Evolutionary conservation across 2,888 invertebrate species (phyloP).

Genomic region (Apotomis capreana): DNA sequence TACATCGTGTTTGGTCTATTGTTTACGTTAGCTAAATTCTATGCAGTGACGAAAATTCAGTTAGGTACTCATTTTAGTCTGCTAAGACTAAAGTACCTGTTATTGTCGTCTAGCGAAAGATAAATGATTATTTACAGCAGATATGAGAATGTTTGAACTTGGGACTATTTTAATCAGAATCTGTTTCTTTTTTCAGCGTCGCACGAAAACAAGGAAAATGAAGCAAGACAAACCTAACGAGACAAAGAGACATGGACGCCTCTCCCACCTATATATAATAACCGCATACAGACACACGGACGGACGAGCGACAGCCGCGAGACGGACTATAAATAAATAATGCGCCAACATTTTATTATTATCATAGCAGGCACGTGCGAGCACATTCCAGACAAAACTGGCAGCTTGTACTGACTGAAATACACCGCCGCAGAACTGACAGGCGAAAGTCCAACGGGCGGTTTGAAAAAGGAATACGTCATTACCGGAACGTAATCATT

Average conservation of each 20-base stretch:
- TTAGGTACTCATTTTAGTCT: neutral
- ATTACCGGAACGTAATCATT: slow-evolving; percentile 5
- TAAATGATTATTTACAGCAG: neutral
- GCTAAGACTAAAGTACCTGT: neutral
- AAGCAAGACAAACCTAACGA: slow-evolving; percentile 51
- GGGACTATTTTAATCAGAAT: slow-evolving; percentile 18
- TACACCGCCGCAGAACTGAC: slow-evolving; percentile 35
- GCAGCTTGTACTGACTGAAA: slow-evolving; percentile 44
- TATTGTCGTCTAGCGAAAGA: too few species aligned
- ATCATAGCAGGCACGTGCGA: slow-evolving; percentile 80
- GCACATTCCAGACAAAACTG: slow-evolving; percentile 67
- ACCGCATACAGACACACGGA: slow-evolving; percentile 69
- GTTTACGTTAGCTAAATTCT: slow-evolving; percentile 16
- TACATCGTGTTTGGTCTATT: slow-evolving; percentile 11
- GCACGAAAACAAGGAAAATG: slow-evolving; percentile 41
- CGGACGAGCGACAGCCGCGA: slow-evolving; percentile 82
- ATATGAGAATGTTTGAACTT: slow-evolving; percentile 7
- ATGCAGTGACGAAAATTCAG: slow-evolving; percentile 21
- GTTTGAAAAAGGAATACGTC: slow-evolving; percentile 34
- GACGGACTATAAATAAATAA: slow-evolving; percentile 82
- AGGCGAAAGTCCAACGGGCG: slow-evolving; percentile 34
- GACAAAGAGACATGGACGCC: slow-evolving; percentile 60
- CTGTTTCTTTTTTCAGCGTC: slow-evolving; percentile 17
- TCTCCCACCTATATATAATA: slow-evolving; percentile 62
- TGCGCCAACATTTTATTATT: slow-evolving; percentile 83